Base-by-base conservation (phyloP, 2,888 invertebrate species). In the Trissolcus brochymenae region DNA sequence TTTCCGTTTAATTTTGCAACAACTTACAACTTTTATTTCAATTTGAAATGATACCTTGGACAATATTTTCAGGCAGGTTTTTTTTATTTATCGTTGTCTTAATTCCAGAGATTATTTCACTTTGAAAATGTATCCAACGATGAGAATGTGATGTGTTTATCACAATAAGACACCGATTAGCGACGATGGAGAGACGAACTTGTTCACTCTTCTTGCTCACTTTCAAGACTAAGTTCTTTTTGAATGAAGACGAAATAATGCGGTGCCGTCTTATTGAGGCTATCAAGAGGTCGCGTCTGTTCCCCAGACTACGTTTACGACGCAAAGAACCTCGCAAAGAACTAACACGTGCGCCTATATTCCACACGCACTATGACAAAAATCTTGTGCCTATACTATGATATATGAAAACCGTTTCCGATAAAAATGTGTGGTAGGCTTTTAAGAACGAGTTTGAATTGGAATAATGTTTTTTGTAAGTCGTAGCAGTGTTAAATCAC, bases 201-300 rank as follows among this genome's bases (percentile, higher is more conserved):
- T 67, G 55, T 65, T 43, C 60, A 66, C 56, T 41, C 59, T 40
- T 57, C 55, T 74, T 78, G 54, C 50, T 66, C 67, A 49, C 65
- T 49, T 29, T 54, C 41, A 13, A 56, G 49, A 78, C 78, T 78
- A 78, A 78, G 59, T 60, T 41, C 74, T 66, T 76, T 65, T 76
- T 76, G 66, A 70, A 62, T 67, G 54, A 60, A 62, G 62, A 72
- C 73, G 57, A 57, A 72, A 49, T 46, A 78, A 74, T 51, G 61
- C 62, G 66, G 66, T 70, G 70, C 46, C 57, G 67, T 67, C 41
- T 71, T 67, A 67, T 64, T 64, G 62, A 75, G 75, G 67, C 78
- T 66, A 71, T 71, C 78, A 67, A 78, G 75, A 75, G 74, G 78
- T 78, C 78, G 78, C 71, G 71, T 60, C 67, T 75, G 75, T 78